These are phyloP conservation scores for Eutrigla gurnardus DNA, from an alignment of 2,797 vertebrate genomes.

Conservation along the genomic window DNA sequence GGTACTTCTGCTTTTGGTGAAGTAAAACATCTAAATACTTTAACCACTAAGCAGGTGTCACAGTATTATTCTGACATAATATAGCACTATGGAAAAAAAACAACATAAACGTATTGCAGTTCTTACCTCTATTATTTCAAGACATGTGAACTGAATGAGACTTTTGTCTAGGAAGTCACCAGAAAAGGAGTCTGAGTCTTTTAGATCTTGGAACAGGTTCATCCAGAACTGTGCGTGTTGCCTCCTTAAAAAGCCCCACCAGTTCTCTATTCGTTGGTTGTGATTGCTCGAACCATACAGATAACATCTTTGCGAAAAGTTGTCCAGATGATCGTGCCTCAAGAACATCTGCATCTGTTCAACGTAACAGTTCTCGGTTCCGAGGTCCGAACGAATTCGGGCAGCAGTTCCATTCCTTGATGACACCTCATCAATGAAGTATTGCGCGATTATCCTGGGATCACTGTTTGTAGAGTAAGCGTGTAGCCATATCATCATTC, in stretches of 20 bases:
- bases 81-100: no score
- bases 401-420: constrained; percentile 11
- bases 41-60: no score
- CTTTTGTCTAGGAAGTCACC: constrained; percentile 15
- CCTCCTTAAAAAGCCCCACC: no score
- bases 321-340: constrained; percentile 31
- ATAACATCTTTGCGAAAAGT: constrained; percentile 37
- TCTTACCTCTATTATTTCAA: no score
- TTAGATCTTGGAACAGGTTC: constrained; percentile 38
- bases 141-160: no score
- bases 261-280: constrained; percentile 15
- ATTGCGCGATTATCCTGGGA: constrained; percentile 31
- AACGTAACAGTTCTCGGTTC: constrained; percentile 38
- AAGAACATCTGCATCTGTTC: constrained; percentile 41
- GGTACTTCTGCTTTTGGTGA: no score
- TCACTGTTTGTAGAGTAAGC: constrained; percentile 46
- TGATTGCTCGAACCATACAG: constrained; percentile 39
- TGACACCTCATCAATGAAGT: constrained; percentile 42
- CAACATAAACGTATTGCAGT: no score
- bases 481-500: constrained; percentile 41
- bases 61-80: no score
- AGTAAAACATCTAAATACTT: no score
- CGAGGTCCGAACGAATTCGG: constrained; percentile 9
- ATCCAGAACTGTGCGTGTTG: no score
- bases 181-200: constrained; percentile 32